Base-by-base conservation (phyloP, 2,888 invertebrate genomes). In the Callinectes sapidus region DNA sequence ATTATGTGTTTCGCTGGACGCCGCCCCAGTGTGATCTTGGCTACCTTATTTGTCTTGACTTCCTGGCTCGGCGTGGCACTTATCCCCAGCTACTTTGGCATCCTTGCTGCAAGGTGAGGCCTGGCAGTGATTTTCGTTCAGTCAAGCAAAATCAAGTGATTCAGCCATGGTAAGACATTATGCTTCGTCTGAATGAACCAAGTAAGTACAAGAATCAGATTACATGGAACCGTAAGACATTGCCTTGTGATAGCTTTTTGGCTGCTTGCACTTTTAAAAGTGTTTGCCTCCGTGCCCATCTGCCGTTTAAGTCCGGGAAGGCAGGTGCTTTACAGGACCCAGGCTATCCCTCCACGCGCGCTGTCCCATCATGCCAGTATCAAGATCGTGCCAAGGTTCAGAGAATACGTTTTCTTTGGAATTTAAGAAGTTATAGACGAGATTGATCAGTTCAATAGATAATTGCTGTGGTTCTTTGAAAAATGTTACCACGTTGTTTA, bases 91-190 rank as follows among this genome's bases (percentile, higher is more conserved):
- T 71, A n/a, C 71, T 23, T 23, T 71, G 71, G 71, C 71, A 71
- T 71, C 71, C 23, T 71, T 23, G 71, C 71, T 23, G 71, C 71
- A n/a, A 71, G 71, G 71, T 71, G 71, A 71, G n/a, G n/a, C n/a
- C 28, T 23, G 28, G 1, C n/a, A 8, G 23, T 71, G n/a, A n/a
- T 8, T 23, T n/a, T 71, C 5, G 23, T 71, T n/a, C n/a, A 71
- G 6, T 71, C 23, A 10, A 23, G 28, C 2, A 23, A 71, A 71
- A 71, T n/a, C 8, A 1, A 71, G 5, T 23, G 71, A 23, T 61
- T 71, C n/a, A 18, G 6, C 23, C 23, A 23, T 28, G 18, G 61
- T 71, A 23, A n/a, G 23, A 71, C 10, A 66, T 66, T 8, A 71
- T 16, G 61, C 71, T 66, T 66, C 14, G n/a, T 66, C n/a, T 66